Evolutionary conservation across 30 jellyfish, hydroid and myxozoan genomes (phyloP), one percentile per base, ranked within the genome.

Genomic region (Turritopsis rubra): DNA sequence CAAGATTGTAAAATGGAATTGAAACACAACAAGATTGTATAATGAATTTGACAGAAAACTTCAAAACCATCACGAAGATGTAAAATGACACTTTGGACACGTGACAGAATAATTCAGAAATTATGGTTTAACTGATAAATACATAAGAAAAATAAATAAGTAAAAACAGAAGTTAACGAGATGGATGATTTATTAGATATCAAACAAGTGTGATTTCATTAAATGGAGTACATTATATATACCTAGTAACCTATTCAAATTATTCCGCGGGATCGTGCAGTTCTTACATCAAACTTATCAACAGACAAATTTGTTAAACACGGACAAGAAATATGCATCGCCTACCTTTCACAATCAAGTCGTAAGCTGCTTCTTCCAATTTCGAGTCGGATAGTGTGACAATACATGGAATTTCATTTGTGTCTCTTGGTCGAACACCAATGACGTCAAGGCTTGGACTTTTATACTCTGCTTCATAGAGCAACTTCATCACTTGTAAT

Each of bases 401-500:
- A 22, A 92, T 92, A 75, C 98, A 92, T 27, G 98, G 98, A 83
- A 92, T 92, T 9, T 85, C 96, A 53, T 93, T 95, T 54, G 88
- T 85, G 22, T 82, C 88, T 73, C 90, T 89, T 28, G 98, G 90
- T 21, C 83, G 73, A n/a, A 91, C 96, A 54, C 87, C 87, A 65
- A 80, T 80, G 28, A 80, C 53, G 21, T 80, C 25, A 65, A 18
- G 82, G 29, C 85, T 29, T 7, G 70, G 30, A 53, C 24, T 52
- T 29, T 53, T 28, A 24, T 66, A 66, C 75, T 92, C 98, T 8
- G 98, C 87, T 78, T 88, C 98, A 71, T 85, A 88, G 16, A 92
- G 91, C 53, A 92, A 74, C 75, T 92, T 92, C 65, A 92, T 29
- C 20, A 92, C 98, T 19, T 95, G 96, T 54, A 92, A 79, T 1